phyloP scores from a whole-genome alignment of 2,888 invertebrate genomes.

The Resseliella maxima region DNA sequence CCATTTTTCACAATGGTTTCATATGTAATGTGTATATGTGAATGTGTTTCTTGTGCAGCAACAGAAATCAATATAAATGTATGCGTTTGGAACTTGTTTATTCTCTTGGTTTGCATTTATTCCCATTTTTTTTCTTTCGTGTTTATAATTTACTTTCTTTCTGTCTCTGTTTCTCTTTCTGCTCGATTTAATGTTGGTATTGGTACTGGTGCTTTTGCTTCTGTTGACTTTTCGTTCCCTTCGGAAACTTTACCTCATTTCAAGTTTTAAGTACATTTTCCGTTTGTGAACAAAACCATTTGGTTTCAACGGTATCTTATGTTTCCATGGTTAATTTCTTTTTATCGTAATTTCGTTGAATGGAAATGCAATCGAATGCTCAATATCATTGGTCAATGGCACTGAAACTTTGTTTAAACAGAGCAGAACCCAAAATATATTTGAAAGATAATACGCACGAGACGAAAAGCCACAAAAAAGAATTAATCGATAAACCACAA shows the following conservation, averaged over 20 bases:
- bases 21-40: not conserved
- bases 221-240: not conserved
- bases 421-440: not conserved
- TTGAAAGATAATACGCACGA: constrained; percentile 41
- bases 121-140: constrained; percentile 11
- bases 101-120: constrained; percentile 8
- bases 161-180: not conserved
- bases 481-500: constrained; percentile 53
- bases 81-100: constrained; percentile 39
- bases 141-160: not conserved
- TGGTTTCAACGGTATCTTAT: not conserved
- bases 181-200: too few relatives aligned
- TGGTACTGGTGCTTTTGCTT: too few relatives aligned
- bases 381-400: constrained; percentile 32
- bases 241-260: not conserved
- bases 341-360: not conserved
- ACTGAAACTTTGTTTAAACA: not conserved
- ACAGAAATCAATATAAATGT: not conserved
- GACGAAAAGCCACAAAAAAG: constrained; percentile 29
- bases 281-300: not conserved
- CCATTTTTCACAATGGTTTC: not conserved
- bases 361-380: constrained; percentile 39
- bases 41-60: not conserved
- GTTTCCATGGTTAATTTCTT: not conserved
- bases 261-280: not conserved